Evolutionary conservation across 2,797 vertebrate species (phyloP).

Genomic region (Phoxinus dragarum): DNA sequence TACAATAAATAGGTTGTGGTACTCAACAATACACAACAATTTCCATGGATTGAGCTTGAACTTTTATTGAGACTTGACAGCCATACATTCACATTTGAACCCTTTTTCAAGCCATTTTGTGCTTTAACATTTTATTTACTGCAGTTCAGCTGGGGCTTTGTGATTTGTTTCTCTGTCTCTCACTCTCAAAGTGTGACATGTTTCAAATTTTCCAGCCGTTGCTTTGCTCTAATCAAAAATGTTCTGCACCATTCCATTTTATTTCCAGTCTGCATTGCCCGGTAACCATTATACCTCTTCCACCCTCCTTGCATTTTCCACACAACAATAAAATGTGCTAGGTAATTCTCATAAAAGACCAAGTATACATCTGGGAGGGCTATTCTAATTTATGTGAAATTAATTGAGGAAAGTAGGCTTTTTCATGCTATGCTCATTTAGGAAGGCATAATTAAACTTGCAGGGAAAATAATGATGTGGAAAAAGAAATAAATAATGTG

Average conservation of each 20-base stretch:
- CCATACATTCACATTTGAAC: not conserved
- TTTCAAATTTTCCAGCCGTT: constrained; percentile 43
- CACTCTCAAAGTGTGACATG: constrained; percentile 29
- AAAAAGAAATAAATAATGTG: constrained; percentile 59
- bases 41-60: not conserved
- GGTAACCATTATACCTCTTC: constrained; percentile 25
- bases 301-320: constrained; percentile 30
- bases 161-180: constrained; percentile 12
- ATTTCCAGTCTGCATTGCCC: constrained; percentile 38
- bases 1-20: too few relatives aligned
- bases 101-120: not conserved
- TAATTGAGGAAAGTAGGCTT: constrained; percentile 64
- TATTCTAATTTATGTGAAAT: constrained; percentile 65
- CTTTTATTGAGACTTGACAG: not conserved
- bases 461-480: constrained; percentile 61
- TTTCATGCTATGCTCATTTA: constrained; percentile 65
- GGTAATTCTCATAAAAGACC: constrained; percentile 53
- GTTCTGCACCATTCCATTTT: constrained; percentile 55
- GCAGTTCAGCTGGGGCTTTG: not conserved
- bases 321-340: constrained; percentile 41
- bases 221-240: constrained; percentile 51
- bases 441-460: constrained; percentile 63
- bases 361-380: constrained; percentile 54
- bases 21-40: not conserved
- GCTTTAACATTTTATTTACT: constrained; percentile 30